Base-by-base conservation (phyloP, 1,140 invertebrate species). In the Oryzaephilus surinamensis region DNA sequence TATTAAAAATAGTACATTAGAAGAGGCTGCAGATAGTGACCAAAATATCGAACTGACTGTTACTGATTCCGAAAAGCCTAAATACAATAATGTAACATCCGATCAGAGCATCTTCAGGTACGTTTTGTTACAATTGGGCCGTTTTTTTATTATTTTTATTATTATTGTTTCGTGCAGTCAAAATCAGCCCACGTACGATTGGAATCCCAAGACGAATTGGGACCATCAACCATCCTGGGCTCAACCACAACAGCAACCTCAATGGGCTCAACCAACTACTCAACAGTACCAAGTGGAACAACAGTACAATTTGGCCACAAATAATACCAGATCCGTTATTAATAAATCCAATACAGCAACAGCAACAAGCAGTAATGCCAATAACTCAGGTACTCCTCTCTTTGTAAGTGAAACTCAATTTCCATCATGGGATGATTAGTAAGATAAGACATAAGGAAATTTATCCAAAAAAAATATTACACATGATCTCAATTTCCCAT, bases 1-100 rank as follows among this genome's bases (percentile, higher is more conserved):
- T 6, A 88, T 94, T 32, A 83, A 85, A 58, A 78, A 94, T 55
- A 92, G 87, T 48, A 76, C 72, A 2, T 58, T 88, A 37, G 81
- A 87, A 54, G 76, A 77, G 30, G 64, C 72, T 33, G 51, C 57
- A 17, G 70, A 71, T 35, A 62, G 62, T n/a, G 64, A 70, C 24
- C 67, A 70, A 51, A 59, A 63, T 35, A 70, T 73, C 39, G 72
- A 74, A 28, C 52, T 74, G 1, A 69, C 61, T 2, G 64, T 71
- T 0, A 71, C 69, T 2, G 65, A 71, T 1, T 61, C 65, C 11
- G 62, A 67, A 16, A 69, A 61, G 45, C 57, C 54, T 18, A 57
- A 60, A 43, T 54, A 53, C 39, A 53, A 48, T 16, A 50, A 37
- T 12, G 11, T 10, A 24, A 43, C 42, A 19, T 41, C 49, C 0